Percentiles rank a stretch among this genome's conserved stretches.
Conservation (phyloP, 2,888 invertebrate species). For the Dorcus parallelipipedus region DNA sequence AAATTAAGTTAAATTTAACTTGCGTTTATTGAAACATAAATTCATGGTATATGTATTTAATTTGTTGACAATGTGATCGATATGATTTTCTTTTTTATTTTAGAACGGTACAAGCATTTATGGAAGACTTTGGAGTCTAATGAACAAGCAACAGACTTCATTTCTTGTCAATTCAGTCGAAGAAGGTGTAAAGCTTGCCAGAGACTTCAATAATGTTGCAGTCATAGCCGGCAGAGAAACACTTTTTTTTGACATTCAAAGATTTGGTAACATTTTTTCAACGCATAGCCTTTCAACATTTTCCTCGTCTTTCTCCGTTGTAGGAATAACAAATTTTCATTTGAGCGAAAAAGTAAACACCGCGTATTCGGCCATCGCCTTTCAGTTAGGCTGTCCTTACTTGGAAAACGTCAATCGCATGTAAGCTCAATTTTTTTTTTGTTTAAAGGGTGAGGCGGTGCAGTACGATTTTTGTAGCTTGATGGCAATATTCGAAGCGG, state of each 20-base stretch:
- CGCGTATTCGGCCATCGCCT: constrained; percentile 72
- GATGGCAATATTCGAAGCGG: constrained; percentile 72
- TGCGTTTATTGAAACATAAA: no score
- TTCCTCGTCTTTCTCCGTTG: constrained; percentile 22
- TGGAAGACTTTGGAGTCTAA: constrained; percentile 64
- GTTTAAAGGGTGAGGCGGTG: not conserved
- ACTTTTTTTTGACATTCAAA: constrained; percentile 69
- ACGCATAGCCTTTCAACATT: no score
- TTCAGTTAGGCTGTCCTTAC: constrained; percentile 74
- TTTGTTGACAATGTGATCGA: not conserved
- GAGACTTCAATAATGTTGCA: constrained; percentile 59
- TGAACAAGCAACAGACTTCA: constrained; percentile 51
- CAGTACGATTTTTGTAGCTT: constrained; percentile 50
- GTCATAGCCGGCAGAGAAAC: constrained; percentile 73
- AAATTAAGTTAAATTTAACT: no score
- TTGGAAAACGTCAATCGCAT: constrained; percentile 69
- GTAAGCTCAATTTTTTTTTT: constrained; percentile 49
- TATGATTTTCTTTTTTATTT: constrained; percentile 14
- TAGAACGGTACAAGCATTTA: constrained; percentile 76
- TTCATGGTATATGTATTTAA: no score
- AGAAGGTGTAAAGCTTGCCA: constrained; percentile 64
- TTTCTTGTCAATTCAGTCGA: constrained; percentile 69
- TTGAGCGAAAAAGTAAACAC: constrained; percentile 74
- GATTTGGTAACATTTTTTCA: constrained; percentile 57
- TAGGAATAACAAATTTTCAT: constrained; percentile 66